Percentiles rank a stretch among this genome's conserved stretches.
Conservation (phyloP, 2,888 invertebrate genomes). For the Apantesis nais region DNA sequence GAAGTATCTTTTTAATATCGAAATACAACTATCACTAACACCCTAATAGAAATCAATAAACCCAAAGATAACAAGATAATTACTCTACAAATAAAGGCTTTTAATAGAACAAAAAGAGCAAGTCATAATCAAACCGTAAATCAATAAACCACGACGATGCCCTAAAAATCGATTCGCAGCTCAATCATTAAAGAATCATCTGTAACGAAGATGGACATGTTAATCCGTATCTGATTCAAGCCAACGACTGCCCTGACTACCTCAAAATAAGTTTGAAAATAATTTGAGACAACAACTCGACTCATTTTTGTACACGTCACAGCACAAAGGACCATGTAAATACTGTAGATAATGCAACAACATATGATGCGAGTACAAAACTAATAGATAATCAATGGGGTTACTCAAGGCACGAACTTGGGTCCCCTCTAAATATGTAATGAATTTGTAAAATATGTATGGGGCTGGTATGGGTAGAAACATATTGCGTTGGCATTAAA, state of each 20-base stretch:
- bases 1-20: not conserved
- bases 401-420: conserved; percentile 51
- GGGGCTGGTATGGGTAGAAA: conserved; percentile 73
- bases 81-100: conserved; percentile 53
- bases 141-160: conserved; percentile 79
- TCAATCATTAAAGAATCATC: conserved; percentile 81
- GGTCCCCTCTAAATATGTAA: conserved; percentile 70
- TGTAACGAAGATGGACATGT: conserved; percentile 81
- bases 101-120: conserved; percentile 65
- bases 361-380: conserved; percentile 79
- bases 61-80: conserved; percentile 63
- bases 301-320: conserved; percentile 60
- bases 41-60: conserved; percentile 26
- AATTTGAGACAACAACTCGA: conserved; percentile 32
- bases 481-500: conserved; percentile 83
- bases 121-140: conserved; percentile 79
- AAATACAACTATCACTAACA: conserved; percentile 8
- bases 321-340: conserved; percentile 78
- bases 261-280: conserved; percentile 54
- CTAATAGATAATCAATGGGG: conserved; percentile 85
- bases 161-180: conserved; percentile 77
- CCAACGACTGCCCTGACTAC: conserved; percentile 53
- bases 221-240: conserved; percentile 57
- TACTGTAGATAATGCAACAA: conserved; percentile 81
- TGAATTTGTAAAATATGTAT: conserved; percentile 74